Evolutionary conservation across 2,888 invertebrate genomes (phyloP).

Genomic region (Beris morrisii): DNA sequence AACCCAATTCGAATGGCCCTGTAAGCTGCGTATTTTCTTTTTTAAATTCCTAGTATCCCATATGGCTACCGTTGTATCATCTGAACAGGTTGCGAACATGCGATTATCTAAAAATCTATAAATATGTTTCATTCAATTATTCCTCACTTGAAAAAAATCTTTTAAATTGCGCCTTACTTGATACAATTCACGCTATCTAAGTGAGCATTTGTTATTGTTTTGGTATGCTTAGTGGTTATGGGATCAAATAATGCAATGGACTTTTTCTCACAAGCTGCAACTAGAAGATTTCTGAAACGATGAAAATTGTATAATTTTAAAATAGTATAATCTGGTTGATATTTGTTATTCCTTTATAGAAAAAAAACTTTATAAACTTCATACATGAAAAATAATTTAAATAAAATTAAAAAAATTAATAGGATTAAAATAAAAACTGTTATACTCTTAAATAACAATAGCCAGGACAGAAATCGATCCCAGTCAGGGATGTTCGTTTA

Average conservation of each 20-base stretch:
- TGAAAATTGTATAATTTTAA: no score
- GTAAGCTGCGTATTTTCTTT: conserved; percentile 72
- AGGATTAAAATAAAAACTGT: no score
- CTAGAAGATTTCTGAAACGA: conserved; percentile 69
- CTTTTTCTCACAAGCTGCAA: conserved; percentile 89
- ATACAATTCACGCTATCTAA: conserved; percentile 90
- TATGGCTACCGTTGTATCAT: conserved; percentile 87
- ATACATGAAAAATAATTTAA: no score
- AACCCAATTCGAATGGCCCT: conserved; percentile 93
- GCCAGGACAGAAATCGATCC: no score
- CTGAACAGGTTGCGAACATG: conserved; percentile 91
- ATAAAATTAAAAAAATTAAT: no score
- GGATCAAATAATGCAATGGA: conserved; percentile 87
- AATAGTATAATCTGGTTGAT: no score
- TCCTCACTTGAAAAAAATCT: background rate
- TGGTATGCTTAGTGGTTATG: conserved; percentile 72
- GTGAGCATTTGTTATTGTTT: conserved; percentile 79
- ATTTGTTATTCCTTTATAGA: no score
- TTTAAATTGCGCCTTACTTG: conserved; percentile 62
- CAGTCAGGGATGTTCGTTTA: no score
- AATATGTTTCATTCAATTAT: conserved; percentile 10
- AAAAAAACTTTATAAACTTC: no score
- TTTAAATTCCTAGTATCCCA: conserved; percentile 91
- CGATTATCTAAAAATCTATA: conserved; percentile 81
- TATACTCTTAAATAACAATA: no score